Conservation (phyloP, 2,113 vertebrate genomes). For the Porphyrio hochstetteri region DNA sequence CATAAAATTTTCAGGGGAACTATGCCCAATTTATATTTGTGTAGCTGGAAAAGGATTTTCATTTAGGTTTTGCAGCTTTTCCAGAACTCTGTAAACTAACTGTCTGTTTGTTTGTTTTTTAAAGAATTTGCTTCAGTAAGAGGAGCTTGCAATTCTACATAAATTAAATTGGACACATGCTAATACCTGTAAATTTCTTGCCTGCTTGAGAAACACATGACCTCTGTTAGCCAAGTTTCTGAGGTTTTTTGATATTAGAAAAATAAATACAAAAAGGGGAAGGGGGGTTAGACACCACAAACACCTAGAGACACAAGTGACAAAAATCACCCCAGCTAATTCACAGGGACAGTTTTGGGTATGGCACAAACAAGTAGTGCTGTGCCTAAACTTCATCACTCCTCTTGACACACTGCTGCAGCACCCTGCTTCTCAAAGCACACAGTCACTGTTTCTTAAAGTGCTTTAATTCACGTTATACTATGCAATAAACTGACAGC, state of each 20-base stretch:
- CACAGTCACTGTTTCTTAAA: neutral
- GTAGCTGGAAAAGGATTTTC: slow-evolving; percentile 24
- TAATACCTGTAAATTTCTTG: slow-evolving; percentile 1
- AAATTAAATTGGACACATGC: neutral
- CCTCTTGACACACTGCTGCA: neutral
- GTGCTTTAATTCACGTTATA: neutral
- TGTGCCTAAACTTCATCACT: neutral
- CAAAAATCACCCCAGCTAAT: neutral
- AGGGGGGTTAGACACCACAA: neutral
- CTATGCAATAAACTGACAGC: neutral
- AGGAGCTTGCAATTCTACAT: neutral
- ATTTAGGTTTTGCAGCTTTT: neutral
- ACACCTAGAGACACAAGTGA: neutral
- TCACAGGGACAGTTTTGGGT: neutral
- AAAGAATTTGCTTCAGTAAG: neutral
- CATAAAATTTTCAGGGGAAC: neutral
- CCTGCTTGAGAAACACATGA: neutral
- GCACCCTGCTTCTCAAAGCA: neutral
- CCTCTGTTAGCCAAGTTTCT: neutral
- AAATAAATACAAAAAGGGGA: neutral
- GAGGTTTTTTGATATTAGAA: neutral
- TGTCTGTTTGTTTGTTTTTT: slow-evolving; percentile 2
- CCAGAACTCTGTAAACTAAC: neutral
- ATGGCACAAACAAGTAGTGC: accelerated
- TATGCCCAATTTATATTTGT: neutral